Base-by-base conservation (phyloP, 2,888 invertebrate genomes). In the Cenopis cana region DNA sequence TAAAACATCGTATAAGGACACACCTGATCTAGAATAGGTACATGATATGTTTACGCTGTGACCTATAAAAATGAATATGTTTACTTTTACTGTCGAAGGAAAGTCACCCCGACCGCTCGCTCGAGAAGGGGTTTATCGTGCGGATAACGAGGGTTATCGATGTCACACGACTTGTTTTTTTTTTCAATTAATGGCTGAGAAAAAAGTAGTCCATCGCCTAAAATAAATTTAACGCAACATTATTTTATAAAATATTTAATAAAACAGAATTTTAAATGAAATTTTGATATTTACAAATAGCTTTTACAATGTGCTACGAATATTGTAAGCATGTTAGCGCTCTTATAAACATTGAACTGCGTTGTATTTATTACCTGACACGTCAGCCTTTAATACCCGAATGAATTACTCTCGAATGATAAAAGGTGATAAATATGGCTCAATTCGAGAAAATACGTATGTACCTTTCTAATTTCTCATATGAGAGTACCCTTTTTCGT, bases 31-130 rank as follows among this genome's bases (percentile, higher is more conserved):
- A 78, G 73, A 77, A 82, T 81, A 79, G 76, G 81, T 81, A 79
- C 79, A 79, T 79, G 80, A 78, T 76, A 81, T 79, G 78, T 85
- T 85, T 86, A 85, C 79, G 55, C 67, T 61, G 38, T 56, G 82
- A 81, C 77, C 81, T 79, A 84, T 86, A 85, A 84, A 86, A 86
- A 78, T 74, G 61, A 71, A 61, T 76, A 79, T 78, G 78, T 79
- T 78, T 78, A 78, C 79, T 76, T 83, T 81, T 74, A 76, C 79
- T 76, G 77, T 74, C 69, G 67, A 74, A 76, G 75, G 78, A 83
- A 81, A 82, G 79, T 82, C 81, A 82, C 80, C 80, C 46, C 55
- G 61, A 57, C 67, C 79, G 78, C 82, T 85, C 83, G 82, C 84
- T 82, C 80, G 76, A 82, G n/a, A 80, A 81, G 75, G 79, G 77